Base-by-base conservation (phyloP, 2,113 vertebrate species). In the Nematolebias whitei region DNA sequence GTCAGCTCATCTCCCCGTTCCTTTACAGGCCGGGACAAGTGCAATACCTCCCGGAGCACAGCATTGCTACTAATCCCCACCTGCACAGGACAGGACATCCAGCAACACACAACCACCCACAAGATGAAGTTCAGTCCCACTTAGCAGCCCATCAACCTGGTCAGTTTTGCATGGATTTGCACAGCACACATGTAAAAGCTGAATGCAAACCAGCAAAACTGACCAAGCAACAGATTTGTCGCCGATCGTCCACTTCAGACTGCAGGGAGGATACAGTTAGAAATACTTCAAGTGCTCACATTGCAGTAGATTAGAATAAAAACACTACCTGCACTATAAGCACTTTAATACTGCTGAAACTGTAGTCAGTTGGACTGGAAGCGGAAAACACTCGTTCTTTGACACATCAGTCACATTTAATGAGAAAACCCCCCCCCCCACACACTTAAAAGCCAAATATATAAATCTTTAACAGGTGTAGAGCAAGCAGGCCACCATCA, bases 131-230 rank as follows among this genome's bases (percentile, higher is more conserved):
- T 4, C 4, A 32, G 15, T 19, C 5, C 6, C 12, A 3, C 18
- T 15, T 15, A 0, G 23, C 0, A 20, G 19, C 39, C 80, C 93
- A 94, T 92, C 85, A 92, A 92, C 94, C 87, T 90, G 85, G 91
- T 99, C 97, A 99, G 98, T 99, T 99, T 99, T 99, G 98, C 98
- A 99, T 99, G 98, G 98, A 99, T 99, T 99, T 99, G 98, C 98
- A 99, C 98, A 99, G 96, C 96, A 78, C 87, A 84, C 71, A 57
- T 39, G 55, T 88, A 67, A 94, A 93, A 96, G 95, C 98, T 95
- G 96, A 93, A 96, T 95, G 97, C 98, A 99, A 99, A 98, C 95
- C 97, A 97, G 97, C 98, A 99, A 99, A 99, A 99, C 98, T 98
- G 94, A 96, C 93, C 94, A 91, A 80, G 94, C 88, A 61, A 66